These are phyloP conservation scores for Rhinophrynus dorsalis DNA, from an alignment of 2,797 vertebrate species.

Conservation along the genomic window DNA sequence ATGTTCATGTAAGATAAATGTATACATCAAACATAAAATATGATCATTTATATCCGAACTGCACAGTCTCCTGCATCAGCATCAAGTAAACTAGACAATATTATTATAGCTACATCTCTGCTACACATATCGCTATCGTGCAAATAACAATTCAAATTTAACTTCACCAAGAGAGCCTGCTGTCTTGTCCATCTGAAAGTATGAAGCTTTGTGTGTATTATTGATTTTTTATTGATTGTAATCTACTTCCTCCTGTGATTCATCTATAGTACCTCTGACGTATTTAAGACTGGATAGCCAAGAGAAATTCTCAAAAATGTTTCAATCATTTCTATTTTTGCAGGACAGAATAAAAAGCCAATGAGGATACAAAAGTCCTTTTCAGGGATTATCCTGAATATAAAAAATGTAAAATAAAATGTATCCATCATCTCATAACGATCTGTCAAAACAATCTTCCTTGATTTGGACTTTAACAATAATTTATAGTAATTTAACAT, in stretches of 20 bases:
- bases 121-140: not conserved
- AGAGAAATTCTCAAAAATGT: conserved; percentile 73
- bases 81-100: not conserved
- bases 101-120: not conserved
- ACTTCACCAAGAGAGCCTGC: not conserved
- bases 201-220: conserved; percentile 63
- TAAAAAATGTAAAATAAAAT: conserved; percentile 25
- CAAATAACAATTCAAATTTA: conserved; percentile 3
- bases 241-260: conserved; percentile 70
- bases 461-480: conserved; percentile 71
- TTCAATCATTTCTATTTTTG: conserved; percentile 74
- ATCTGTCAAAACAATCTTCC: conserved; percentile 66
- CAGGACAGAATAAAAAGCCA: conserved; percentile 69
- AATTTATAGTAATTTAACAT: conserved; percentile 74
- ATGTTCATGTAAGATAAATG: too few species aligned
- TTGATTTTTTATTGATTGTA: conserved; percentile 76
- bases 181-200: conserved; percentile 49
- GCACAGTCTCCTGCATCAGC: too few species aligned
- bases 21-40: too few species aligned
- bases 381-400: conserved; percentile 3
- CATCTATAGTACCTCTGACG: conserved; percentile 72
- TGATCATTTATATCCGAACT: too few species aligned
- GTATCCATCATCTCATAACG: conserved; percentile 62
- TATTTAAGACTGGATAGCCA: conserved; percentile 72
- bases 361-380: conserved; percentile 45